Base-by-base conservation (phyloP, 2,797 vertebrate species). In the Antennarius maculatus region DNA sequence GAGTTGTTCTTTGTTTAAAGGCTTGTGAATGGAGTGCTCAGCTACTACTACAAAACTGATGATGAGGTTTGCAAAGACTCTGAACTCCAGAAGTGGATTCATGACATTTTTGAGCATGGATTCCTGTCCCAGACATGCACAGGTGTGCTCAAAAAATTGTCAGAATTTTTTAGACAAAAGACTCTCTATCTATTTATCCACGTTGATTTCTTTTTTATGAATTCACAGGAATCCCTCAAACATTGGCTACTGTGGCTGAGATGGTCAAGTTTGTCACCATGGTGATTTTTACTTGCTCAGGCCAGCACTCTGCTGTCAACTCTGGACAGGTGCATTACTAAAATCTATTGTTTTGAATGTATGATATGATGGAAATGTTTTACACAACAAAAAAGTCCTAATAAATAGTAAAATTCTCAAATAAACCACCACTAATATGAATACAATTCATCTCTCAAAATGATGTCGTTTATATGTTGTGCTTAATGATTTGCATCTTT, bases 221-320 rank as follows among this genome's bases (percentile, higher is more conserved):
- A 6, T 27, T 37, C 16, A 14, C 37, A 81, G 81, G 71, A 69
- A 67, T 79, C 18, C 72, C 83, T 2, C 51, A 60, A 2, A 59
- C 7, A 3, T 60, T 86, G 7, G 16, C 0, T 8, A 31, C 49
- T 1, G 18, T 79, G 49, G 37, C 15, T 1, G 59, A 86, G 58
- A n/a, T 71, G 53, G 28, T 81, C 27, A 81, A 67, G 64, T 84
- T 83, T 69, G 61, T 81, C 63, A 69, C 76, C 65, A 74, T 87
- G 81, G 77, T 80, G 49, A 82, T 84, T 12, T 84, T 79, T 57
- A 79, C 53, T 1, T 55, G 37, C 45, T 82, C 81, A 27, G 65
- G 5, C 7, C 76, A 84, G 55, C 83, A 82, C 54, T 37, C 65
- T 4, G 70, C 81, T 27, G 72, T 86, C 43, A 84, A 82, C 75